Percentiles rank a stretch among this genome's conserved stretches.
These are phyloP conservation scores for Bovichtus variegatus DNA, from an alignment of 2,797 vertebrate species.

Conservation along the genomic window DNA sequence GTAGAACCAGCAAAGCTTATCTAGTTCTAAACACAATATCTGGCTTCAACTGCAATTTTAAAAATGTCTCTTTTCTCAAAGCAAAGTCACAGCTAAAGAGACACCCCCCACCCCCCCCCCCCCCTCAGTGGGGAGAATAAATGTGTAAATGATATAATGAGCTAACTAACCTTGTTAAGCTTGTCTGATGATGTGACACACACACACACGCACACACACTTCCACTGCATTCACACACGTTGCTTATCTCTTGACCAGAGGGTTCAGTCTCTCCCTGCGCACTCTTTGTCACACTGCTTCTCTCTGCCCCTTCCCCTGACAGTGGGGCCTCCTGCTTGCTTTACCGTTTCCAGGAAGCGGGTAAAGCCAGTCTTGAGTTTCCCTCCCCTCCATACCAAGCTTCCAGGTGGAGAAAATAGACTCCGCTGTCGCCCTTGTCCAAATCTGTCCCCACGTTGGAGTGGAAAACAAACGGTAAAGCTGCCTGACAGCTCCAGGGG, in stretches of 20 bases:
- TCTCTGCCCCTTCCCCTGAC: slow-evolving; percentile 59
- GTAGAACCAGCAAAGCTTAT: no score
- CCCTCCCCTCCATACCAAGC: slow-evolving; percentile 74
- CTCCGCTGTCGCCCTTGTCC: slow-evolving; percentile 77
- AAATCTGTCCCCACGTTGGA: slow-evolving; percentile 79
- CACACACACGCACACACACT: slow-evolving; percentile 30
- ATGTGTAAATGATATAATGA: no score
- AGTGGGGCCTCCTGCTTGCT: slow-evolving; percentile 69
- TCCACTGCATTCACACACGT: slow-evolving; percentile 64
- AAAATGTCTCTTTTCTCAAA: no score
- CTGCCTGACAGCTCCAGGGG: slow-evolving; percentile 57
- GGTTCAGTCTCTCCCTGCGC: slow-evolving; percentile 20
- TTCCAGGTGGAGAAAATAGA: slow-evolving; percentile 87
- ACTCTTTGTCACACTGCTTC: slow-evolving; percentile 37
- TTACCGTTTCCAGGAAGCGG: slow-evolving; percentile 83
- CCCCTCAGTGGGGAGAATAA: no score
- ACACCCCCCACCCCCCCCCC: no score
- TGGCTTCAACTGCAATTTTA: no score
- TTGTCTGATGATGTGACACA: no score
- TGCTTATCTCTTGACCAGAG: slow-evolving; percentile 57
- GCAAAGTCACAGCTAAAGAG: no score
- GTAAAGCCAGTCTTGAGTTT: slow-evolving; percentile 85
- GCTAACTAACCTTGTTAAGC: no score
- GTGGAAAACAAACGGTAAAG: slow-evolving; percentile 78
- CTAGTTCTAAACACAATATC: no score